Evolutionary conservation across 1,140 invertebrate genomes (phyloP), one percentile per base, ranked within the genome.

Genomic region (Archegozetes longisetosus): DNA sequence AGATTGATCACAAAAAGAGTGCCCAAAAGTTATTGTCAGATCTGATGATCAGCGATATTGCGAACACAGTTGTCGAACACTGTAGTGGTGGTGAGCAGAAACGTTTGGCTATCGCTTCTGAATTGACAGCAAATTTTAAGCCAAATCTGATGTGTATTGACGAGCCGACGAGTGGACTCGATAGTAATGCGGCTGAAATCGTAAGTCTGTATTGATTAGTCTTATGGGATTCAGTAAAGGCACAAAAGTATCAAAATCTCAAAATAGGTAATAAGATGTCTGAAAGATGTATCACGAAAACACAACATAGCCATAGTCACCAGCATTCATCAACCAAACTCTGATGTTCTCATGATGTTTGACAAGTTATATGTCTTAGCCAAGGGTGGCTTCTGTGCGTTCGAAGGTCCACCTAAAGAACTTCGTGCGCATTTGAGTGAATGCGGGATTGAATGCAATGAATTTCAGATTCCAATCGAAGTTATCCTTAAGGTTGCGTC

Each of bases 101-200:
- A 72, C 79, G 91, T 52, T 73, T 95, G 50, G 90, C 91, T 1
- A 91, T 95, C 65, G 90, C 91, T n/a, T 73, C 94, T 56, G 91
- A 95, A 74, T 73, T 97, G 55, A 80, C 95, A 54, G 94, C 90
- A 71, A 24, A 17, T n/a, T 17, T 14, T 26, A 95, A 95, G 75
- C 92, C 92, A 13, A 88, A 89, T 50, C 82, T 95, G 24, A 90
- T 96, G 84, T 94, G 93, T 73, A 92, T 95, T 70, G 91, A 96
- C 69, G 91, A 96, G 70, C 89, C 90, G 0, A 95, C 91, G n/a
- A 93, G 63, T 22, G 62, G 62, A 12, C 51, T 64, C 6, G 62
- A 64, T 29, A 89, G 22, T 22, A 32, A 25, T 24, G 53, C 57
- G 2, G 61, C 61, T 26, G 55, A 58, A 26, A 51, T 58, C 2